Percentiles rank a stretch among this genome's conserved stretches.
phyloP scores from a whole-genome alignment of 2,113 vertebrate species.

The Urocolius indicus region DNA sequence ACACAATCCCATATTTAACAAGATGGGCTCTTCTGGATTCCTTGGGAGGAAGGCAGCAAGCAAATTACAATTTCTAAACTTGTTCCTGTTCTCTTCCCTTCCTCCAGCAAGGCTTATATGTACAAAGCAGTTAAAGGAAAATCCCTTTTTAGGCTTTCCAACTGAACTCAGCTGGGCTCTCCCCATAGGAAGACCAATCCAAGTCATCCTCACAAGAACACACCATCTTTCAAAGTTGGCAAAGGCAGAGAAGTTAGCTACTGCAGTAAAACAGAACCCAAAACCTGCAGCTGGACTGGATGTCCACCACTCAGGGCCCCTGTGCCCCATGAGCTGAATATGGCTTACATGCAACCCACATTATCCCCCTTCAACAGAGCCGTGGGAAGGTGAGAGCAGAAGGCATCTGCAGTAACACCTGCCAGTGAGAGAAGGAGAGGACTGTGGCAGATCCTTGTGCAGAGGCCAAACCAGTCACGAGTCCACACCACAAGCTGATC shows the following conservation, averaged over 20 bases:
- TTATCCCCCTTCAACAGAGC: neutral
- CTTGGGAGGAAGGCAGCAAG: neutral
- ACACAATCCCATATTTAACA: neutral
- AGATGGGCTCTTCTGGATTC: neutral
- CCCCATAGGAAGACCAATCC: neutral
- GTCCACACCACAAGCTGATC: neutral
- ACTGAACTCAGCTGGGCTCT: neutral
- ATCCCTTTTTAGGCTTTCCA: neutral
- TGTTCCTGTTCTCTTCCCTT: neutral
- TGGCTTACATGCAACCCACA: neutral
- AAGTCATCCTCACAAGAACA: neutral
- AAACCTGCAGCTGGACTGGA: fast-evolving
- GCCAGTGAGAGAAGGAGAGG: neutral
- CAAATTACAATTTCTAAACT: neutral
- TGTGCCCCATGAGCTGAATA: fast-evolving
- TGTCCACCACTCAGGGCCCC: neutral
- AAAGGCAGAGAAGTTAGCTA: neutral
- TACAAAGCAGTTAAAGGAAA: neutral
- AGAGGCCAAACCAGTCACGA: neutral
- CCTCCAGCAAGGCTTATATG: neutral
- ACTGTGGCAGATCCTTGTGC: neutral
- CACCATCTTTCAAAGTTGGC: neutral
- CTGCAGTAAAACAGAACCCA: neutral
- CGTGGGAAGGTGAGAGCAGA: neutral
- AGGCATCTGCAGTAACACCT: neutral